Base-by-base conservation (phyloP, 2,113 vertebrate genomes). In the Oreochromis spilurus region DNA sequence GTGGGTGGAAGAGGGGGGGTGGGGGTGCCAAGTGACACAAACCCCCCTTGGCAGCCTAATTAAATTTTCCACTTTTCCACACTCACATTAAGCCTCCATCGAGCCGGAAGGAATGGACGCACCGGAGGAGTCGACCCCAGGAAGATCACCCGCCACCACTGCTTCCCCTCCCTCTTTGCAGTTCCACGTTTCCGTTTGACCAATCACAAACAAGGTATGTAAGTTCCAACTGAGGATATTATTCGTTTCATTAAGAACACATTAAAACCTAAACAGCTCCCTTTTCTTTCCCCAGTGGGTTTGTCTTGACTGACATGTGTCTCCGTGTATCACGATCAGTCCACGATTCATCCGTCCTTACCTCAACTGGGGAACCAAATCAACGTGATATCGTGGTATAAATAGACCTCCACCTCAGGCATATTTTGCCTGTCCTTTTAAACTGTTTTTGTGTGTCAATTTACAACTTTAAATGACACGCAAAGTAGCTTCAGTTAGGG, bases 11-110 rank as follows among this genome's bases (percentile, higher is more conserved):
- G 34, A 5, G 12, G 78, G 0, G 21, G 72, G 72, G 14, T 38
- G 50, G 21, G 81, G n/a, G 90, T 95, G 93, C 94, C 90, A 92
- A 96, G 92, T 95, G 96, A 94, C 94, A 95, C 92, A 96, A 95
- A 96, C 91, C 92, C 95, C 96, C 96, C 83, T 95, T 95, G 95
- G 96, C 96, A 95, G 94, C 94, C 94, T 96, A 96, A 97, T 97
- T 96, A 95, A 90, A 96, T 97, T 96, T 97, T 97, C 96, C 96
- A 96, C 94, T 95, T 95, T 96, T 95, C 94, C 95, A 96, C 95
- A 96, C 96, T 94, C 95, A 86, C 95, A 95, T 96, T 95, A 96
- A 88, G 94, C 85, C 87, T 95, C 90, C 93, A 94, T 93, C 29
- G 89, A 96, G 93, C 95, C 84, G 82, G 94, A 96, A 96, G 94